A percentile compares a stretch with the other conserved stretches of the same genome.
These are phyloP conservation scores for Drosophila kohkoa DNA, from an alignment of 1,140 invertebrate species.

Conservation along the genomic window DNA sequence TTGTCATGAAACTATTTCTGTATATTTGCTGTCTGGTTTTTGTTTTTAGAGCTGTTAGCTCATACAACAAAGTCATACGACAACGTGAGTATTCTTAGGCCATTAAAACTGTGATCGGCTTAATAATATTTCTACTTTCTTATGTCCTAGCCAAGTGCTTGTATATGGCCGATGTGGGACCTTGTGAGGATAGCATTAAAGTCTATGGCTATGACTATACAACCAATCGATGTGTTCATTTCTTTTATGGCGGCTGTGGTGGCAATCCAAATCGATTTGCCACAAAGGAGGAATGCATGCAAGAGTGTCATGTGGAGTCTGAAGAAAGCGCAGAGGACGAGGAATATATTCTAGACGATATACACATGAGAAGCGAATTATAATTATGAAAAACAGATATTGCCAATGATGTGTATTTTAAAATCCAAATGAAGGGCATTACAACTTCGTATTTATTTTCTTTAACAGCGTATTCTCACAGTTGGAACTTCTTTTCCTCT, in stretches of 20 bases:
- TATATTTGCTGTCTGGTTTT: not conserved
- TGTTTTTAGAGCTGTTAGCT: too few relatives aligned
- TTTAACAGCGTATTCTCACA: conserved; percentile 9
- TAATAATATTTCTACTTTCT: too few relatives aligned
- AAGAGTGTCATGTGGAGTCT: conserved; percentile 35
- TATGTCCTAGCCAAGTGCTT: conserved; percentile 43
- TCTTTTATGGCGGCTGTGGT: conserved; percentile 60
- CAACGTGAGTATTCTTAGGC: conserved; percentile 46
- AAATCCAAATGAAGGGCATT: conserved; percentile 4
- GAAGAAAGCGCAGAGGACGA: conserved; percentile 30
- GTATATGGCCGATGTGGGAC: conserved; percentile 52
- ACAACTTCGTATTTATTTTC: conserved; percentile 8
- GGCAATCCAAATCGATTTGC: conserved; percentile 65
- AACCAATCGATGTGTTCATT: conserved; percentile 64
- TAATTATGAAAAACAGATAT: conserved; percentile 4
- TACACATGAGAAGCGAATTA: conserved; percentile 25
- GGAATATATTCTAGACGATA: conserved; percentile 33
- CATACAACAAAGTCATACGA: conserved; percentile 23
- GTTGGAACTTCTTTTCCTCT: conserved; percentile 48
- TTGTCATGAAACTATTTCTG: not conserved
- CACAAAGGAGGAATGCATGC: conserved; percentile 48
- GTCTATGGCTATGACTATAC: conserved; percentile 65
- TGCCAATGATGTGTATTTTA: not conserved
- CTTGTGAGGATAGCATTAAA: conserved; percentile 36
- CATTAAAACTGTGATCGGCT: not conserved